Percentiles rank a stretch among this genome's conserved stretches.
Conservation (phyloP, 2,113 vertebrate species). For the Candoia aspera region DNA sequence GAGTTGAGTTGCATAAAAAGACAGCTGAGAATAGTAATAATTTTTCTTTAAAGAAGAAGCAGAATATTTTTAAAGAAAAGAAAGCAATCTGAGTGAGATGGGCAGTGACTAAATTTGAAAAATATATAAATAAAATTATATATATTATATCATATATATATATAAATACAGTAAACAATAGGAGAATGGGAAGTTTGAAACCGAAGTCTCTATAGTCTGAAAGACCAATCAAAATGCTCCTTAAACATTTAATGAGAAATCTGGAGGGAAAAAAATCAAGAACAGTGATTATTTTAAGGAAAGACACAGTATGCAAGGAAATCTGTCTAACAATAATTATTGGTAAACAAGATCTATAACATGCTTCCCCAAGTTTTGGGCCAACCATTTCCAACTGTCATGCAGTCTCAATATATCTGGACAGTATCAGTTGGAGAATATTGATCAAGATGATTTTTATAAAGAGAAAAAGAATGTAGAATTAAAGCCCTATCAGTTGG, state of each 20-base stretch:
- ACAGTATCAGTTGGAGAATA: not conserved
- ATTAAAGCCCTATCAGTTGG: not conserved
- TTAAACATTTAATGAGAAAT: not conserved
- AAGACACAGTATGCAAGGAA: not conserved
- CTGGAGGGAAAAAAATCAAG: not conserved
- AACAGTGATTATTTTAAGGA: not conserved
- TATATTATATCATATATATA: too few species aligned
- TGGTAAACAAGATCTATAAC: not conserved
- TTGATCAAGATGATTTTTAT: not conserved
- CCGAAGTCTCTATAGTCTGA: not conserved
- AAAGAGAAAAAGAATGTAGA: not conserved
- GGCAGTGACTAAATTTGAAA: too few species aligned
- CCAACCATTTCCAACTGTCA: not conserved
- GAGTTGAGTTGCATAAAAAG: too few species aligned
- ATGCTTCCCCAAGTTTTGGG: not conserved
- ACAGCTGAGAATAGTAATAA: too few species aligned
- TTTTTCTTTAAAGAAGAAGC: too few species aligned
- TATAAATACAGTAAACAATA: not conserved
- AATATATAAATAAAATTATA: not conserved
- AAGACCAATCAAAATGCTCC: not conserved
- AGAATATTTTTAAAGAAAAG: too few species aligned
- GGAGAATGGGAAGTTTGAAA: not conserved
- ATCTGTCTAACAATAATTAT: not conserved
- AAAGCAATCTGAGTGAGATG: too few species aligned
- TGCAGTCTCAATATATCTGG: not conserved